phyloP scores from a whole-genome alignment of 2,797 vertebrate genomes.

The Mus minutoides region DNA sequence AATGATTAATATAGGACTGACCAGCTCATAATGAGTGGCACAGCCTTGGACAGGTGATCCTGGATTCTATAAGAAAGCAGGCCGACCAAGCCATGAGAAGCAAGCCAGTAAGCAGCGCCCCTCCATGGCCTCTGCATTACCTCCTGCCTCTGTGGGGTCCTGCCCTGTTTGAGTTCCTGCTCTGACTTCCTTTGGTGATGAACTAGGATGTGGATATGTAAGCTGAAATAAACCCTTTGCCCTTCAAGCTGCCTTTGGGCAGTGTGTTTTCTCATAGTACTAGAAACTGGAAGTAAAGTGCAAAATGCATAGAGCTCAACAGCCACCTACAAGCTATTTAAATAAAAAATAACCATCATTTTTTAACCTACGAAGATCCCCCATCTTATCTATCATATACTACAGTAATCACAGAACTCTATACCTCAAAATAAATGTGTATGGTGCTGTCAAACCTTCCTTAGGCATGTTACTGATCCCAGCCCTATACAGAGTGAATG shows the following conservation, averaged over 20 bases:
- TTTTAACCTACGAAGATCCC: neutral
- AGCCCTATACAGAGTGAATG: neutral
- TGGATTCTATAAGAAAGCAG: neutral
- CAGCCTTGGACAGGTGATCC: no score
- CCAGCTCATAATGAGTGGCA: neutral
- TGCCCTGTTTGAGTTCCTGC: neutral
- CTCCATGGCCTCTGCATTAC: neutral
- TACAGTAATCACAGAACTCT: neutral
- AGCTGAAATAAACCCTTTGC: no score
- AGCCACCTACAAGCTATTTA: neutral
- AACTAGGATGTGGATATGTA: no score
- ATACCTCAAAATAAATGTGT: neutral
- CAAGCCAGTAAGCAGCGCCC: neutral
- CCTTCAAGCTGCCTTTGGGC: neutral
- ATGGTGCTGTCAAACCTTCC: neutral
- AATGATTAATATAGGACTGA: neutral
- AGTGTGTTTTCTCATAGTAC: neutral
- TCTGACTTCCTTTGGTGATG: neutral
- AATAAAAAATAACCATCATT: neutral
- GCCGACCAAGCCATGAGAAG: neutral
- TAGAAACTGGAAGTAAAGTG: slow-evolving; percentile 24
- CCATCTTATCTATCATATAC: neutral
- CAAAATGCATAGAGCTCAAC: neutral
- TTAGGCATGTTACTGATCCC: neutral
- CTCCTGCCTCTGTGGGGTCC: neutral